phyloP scores from a whole-genome alignment of 2,888 invertebrate species.

The Achlya flavicornis region DNA sequence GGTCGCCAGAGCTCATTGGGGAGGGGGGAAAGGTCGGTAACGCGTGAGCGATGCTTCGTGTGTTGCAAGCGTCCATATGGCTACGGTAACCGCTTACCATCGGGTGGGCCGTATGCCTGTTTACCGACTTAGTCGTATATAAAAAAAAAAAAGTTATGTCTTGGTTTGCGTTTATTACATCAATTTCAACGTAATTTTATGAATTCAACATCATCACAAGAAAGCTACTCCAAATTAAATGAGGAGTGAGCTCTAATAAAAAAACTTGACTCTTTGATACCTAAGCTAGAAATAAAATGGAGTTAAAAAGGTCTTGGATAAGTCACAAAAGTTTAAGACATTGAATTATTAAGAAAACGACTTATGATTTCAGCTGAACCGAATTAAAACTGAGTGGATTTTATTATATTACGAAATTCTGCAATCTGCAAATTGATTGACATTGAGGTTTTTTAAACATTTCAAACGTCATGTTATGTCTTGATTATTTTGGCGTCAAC shows the following conservation, averaged over 20 bases:
- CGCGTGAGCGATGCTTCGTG: no score
- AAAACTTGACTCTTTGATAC: background rate
- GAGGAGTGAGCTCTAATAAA: background rate
- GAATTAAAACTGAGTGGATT: background rate
- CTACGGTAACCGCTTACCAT: no score
- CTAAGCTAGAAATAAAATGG: background rate
- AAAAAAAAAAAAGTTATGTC: no score
- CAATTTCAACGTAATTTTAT: background rate
- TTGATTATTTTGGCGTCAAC: background rate
- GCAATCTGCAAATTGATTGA: background rate
- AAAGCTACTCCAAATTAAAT: background rate
- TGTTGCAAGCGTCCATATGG: no score
- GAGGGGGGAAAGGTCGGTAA: no score
- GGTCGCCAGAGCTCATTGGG: no score
- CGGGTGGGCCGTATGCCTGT: no score
- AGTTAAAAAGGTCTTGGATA: background rate
- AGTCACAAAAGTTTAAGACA: background rate
- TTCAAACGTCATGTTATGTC: slow-evolving; percentile 9
- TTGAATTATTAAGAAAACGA: background rate
- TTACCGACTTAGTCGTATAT: no score
- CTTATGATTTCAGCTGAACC: background rate
- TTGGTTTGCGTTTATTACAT: no score
- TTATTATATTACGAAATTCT: background rate
- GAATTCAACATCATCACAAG: background rate
- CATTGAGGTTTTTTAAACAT: slow-evolving; percentile 19